Percentiles rank a stretch among this genome's conserved stretches.
These are phyloP conservation scores for Turritopsis rubra DNA, from an alignment of 30 jellyfish, hydroid and myxozoan species.

Conservation along the genomic window DNA sequence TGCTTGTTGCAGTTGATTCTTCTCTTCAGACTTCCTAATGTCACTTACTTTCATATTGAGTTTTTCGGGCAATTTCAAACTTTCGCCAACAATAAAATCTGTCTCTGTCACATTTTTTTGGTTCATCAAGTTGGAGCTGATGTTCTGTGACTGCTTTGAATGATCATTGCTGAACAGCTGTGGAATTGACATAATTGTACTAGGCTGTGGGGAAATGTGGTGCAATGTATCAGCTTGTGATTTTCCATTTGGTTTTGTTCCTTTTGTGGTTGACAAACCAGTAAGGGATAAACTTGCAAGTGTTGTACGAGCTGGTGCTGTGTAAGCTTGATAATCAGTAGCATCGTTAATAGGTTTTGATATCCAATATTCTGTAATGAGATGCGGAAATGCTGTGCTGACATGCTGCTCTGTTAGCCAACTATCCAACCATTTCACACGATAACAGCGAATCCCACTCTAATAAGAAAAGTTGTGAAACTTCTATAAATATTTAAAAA, in stretches of 20 bases:
- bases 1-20: slow-evolving; percentile 15
- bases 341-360: slow-evolving; percentile 32
- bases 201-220: slow-evolving; percentile 12
- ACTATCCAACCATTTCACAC: slow-evolving; percentile 44
- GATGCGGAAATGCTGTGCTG: slow-evolving; percentile 32
- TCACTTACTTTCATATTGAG: slow-evolving; percentile 13
- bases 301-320: slow-evolving; percentile 9
- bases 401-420: slow-evolving; percentile 48
- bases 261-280: background rate
- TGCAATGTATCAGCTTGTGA: slow-evolving; percentile 5
- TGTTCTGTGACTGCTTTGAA: background rate
- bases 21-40: background rate
- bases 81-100: slow-evolving; percentile 26
- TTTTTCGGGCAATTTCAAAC: slow-evolving; percentile 28
- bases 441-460: slow-evolving; percentile 45
- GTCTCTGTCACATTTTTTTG: background rate
- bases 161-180: slow-evolving; percentile 14
- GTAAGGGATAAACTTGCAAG: background rate
- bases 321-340: slow-evolving; percentile 34
- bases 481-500: background rate
- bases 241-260: background rate
- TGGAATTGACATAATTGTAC: slow-evolving; percentile 2
- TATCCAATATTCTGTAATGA: slow-evolving; percentile 37
- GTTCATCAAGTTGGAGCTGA: background rate
- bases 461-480: background rate